Conservation (phyloP, 2,888 invertebrate species). For the Drosophila fulvimacula region DNA sequence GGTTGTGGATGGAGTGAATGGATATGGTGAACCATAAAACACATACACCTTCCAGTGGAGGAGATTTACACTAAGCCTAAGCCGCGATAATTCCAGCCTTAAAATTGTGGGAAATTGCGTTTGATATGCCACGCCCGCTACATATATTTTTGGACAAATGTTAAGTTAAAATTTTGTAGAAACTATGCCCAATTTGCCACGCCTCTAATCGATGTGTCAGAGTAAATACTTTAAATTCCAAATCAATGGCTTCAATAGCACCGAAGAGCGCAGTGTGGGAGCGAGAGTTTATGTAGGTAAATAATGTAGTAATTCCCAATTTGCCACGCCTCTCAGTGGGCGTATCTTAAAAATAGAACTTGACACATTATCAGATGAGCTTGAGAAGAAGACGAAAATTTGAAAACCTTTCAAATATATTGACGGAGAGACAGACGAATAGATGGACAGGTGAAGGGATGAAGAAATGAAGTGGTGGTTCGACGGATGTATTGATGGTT, state of each 20-base stretch:
- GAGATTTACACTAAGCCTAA: neutral
- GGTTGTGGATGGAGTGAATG: neutral
- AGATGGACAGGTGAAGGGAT: neutral
- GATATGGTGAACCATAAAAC: neutral
- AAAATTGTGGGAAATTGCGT: neutral
- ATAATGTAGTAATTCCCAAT: neutral
- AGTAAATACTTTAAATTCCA: constrained; percentile 1
- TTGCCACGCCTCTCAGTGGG: neutral
- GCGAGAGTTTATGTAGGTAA: neutral
- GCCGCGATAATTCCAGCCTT: neutral
- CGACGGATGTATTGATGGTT: neutral
- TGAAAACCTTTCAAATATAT: no score
- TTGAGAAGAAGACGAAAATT: neutral
- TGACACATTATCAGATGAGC: neutral
- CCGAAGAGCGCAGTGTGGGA: neutral
- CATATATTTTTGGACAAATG: constrained; percentile 2
- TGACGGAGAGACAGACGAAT: neutral
- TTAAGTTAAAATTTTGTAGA: constrained; percentile 30
- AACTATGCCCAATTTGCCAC: constrained; percentile 9
- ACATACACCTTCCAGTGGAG: neutral
- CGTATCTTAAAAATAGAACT: neutral
- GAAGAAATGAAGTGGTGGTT: neutral
- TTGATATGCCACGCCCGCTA: constrained; percentile 2
- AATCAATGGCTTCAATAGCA: neutral
- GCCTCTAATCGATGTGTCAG: neutral